These are phyloP conservation scores for Lepeophtheirus salmonis DNA, from an alignment of 1,140 invertebrate genomes.

Conservation along the genomic window DNA sequence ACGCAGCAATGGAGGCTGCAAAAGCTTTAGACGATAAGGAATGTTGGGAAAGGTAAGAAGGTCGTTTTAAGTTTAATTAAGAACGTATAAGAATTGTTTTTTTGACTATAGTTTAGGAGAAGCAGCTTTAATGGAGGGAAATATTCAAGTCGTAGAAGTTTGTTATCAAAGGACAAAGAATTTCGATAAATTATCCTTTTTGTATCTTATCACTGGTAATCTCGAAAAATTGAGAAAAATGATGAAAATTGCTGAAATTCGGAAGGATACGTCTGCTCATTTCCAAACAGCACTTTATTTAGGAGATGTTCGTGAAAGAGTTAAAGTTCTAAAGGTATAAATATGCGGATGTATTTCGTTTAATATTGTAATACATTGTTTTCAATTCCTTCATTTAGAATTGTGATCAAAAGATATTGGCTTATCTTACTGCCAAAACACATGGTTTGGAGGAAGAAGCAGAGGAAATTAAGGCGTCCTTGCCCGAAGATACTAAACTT, in stretches of 20 bases:
- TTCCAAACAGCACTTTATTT: constrained; percentile 83
- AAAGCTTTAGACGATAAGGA: constrained; percentile 75
- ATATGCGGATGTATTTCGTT: no score
- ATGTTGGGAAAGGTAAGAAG: constrained; percentile 78
- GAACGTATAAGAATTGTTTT: no score
- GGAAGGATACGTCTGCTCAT: constrained; percentile 85
- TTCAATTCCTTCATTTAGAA: no score
- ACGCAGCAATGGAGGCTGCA: constrained; percentile 79
- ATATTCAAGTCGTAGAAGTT: constrained; percentile 83
- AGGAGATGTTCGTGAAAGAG: constrained; percentile 75
- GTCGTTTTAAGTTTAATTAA: no score
- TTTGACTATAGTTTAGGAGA: constrained; percentile 45
- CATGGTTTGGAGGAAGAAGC: constrained; percentile 68
- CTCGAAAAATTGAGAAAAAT: constrained; percentile 93
- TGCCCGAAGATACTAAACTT: constrained; percentile 46
- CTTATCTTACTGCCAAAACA: constrained; percentile 85
- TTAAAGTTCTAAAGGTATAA: constrained; percentile 57
- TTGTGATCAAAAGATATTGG: constrained; percentile 47
- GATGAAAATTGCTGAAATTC: constrained; percentile 95
- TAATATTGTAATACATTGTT: no score
- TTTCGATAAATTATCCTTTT: constrained; percentile 93
- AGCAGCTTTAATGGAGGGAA: constrained; percentile 78
- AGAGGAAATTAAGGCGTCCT: constrained; percentile 44
- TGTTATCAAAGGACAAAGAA: constrained; percentile 98
- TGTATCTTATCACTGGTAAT: constrained; percentile 96